phyloP scores from a whole-genome alignment of 37 sponge, comb jelly and placozoan genomes.

The Oopsacas minuta region DNA sequence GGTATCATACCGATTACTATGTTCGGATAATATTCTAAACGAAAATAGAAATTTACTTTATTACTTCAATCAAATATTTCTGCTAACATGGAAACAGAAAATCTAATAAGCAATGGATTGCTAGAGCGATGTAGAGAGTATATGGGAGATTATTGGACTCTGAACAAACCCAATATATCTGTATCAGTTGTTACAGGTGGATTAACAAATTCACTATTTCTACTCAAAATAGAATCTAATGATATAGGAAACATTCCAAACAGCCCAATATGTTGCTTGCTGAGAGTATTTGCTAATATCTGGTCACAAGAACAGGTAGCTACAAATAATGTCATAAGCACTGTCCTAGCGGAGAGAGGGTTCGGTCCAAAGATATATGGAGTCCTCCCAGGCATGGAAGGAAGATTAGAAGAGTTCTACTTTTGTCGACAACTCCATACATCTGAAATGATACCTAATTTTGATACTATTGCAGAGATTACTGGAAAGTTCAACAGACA shows the following conservation, averaged over 20 bases:
- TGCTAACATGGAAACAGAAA: no score
- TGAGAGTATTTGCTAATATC: background rate
- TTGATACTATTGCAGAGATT: background rate
- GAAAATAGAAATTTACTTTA: no score
- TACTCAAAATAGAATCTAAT: background rate
- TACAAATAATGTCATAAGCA: background rate
- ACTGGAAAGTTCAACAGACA: background rate
- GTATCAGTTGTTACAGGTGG: background rate
- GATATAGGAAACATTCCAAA: background rate
- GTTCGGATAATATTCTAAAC: no score
- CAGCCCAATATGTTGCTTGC: background rate
- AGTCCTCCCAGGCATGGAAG: background rate
- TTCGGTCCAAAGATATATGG: constrained; percentile 8
- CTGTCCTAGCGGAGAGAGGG: constrained; percentile 14
- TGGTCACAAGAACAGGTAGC: background rate
- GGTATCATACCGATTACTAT: no score
- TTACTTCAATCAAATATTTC: no score
- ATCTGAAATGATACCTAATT: background rate
- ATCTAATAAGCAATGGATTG: no score
- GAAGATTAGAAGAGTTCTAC: background rate
- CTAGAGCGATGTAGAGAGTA: background rate
- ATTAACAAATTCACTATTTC: background rate
- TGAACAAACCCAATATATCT: background rate
- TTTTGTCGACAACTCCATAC: background rate
- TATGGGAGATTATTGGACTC: background rate